Percentiles rank a stretch among this genome's conserved stretches.
Evolutionary conservation across 2,797 vertebrate species (phyloP).

Genomic region (Kryptopterus vitreolus): DNA sequence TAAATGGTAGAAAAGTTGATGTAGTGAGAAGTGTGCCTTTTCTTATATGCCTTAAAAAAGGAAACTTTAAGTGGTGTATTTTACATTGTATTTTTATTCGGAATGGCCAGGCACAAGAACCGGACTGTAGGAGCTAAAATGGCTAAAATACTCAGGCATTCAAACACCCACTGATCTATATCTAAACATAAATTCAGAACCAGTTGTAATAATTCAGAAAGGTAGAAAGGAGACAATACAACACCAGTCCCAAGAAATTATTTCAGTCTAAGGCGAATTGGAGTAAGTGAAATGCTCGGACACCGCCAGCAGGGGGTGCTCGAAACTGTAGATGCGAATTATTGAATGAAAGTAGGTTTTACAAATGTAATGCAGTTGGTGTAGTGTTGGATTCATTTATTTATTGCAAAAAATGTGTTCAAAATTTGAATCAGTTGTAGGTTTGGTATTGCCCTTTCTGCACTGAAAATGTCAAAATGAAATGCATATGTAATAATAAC

Average conservation of each 20-base stretch:
- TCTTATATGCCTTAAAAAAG: neutral
- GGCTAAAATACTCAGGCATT: neutral
- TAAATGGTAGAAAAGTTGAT: neutral
- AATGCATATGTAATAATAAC: neutral
- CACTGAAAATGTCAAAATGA: neutral
- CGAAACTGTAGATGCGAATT: neutral
- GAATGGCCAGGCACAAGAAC: neutral
- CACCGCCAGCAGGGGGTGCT: constrained; percentile 36
- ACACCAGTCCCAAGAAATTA: neutral
- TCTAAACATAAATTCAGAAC: neutral
- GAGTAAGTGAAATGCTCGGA: neutral
- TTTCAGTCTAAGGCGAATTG: neutral
- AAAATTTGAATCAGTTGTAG: neutral
- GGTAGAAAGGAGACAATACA: neutral
- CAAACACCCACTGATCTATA: neutral
- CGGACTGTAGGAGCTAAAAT: neutral
- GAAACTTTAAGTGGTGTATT: neutral
- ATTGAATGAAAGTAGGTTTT: neutral
- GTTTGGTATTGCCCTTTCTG: neutral
- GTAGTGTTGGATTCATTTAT: neutral
- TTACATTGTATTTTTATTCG: neutral
- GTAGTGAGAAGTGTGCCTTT: neutral
- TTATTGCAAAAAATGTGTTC: neutral
- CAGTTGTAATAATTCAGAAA: neutral
- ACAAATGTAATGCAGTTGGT: too few relatives aligned